Evolutionary conservation across 2,797 vertebrate genomes (phyloP).

Genomic region (Thunnus albacares): DNA sequence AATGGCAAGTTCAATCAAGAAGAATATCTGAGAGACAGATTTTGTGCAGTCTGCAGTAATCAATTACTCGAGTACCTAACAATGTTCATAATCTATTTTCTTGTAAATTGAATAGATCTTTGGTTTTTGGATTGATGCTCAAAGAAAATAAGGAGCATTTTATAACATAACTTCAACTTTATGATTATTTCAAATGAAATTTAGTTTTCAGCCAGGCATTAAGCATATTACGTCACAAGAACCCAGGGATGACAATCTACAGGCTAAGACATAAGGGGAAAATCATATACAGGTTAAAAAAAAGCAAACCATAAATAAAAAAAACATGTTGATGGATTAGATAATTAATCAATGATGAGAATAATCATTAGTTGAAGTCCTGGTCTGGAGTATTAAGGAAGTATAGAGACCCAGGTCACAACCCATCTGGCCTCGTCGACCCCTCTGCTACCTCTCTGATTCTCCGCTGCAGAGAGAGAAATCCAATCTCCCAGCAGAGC

Average conservation of each 20-base stretch:
- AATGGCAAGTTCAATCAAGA: not conserved
- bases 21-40: not conserved
- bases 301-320: not conserved
- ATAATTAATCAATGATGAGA: not conserved
- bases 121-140: not conserved
- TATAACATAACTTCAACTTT: not conserved
- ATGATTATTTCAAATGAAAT: not conserved
- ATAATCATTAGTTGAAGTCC: not conserved
- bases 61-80: not conserved
- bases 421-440: conserved; percentile 49
- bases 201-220: not conserved
- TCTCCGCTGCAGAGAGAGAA: conserved; percentile 59
- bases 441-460: conserved; percentile 47
- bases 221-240: not conserved
- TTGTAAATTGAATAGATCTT: not conserved
- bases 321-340: not conserved
- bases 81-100: not conserved
- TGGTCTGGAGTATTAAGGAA: not conserved
- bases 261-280: not conserved
- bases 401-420: conserved; percentile 45
- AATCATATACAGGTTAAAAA: not conserved
- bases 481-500: conserved; percentile 72
- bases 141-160: not conserved
- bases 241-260: not conserved
- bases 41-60: not conserved